These are phyloP conservation scores for Channa argus DNA, from an alignment of 2,113 vertebrate genomes.

Conservation along the genomic window DNA sequence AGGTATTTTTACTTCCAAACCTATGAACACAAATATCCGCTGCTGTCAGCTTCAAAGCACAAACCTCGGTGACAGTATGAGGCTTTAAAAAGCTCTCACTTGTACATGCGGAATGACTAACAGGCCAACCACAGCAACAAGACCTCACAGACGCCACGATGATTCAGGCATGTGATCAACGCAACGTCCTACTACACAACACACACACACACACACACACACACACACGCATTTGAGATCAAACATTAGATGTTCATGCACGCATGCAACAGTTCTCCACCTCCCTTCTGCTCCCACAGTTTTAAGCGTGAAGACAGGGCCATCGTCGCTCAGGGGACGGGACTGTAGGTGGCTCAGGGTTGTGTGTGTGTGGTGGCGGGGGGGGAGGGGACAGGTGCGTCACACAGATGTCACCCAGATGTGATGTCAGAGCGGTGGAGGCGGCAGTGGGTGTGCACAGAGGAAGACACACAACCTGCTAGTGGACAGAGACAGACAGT, in stretches of 20 bases:
- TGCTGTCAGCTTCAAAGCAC: too few species aligned
- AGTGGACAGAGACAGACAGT: conserved; percentile 17
- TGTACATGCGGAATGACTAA: conserved; percentile 52
- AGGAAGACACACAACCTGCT: conserved; percentile 52
- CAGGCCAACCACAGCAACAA: not conserved
- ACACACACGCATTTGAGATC: not conserved
- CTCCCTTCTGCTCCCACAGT: conserved; percentile 98
- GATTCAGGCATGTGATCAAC: conserved; percentile 24
- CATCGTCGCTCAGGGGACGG: conserved; percentile 79
- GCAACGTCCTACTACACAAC: not conserved
- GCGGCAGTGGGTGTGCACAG: conserved; percentile 12
- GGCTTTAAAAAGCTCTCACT: too few species aligned
- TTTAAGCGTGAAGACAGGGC: conserved; percentile 96
- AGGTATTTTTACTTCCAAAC: too few species aligned
- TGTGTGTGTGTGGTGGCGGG: not conserved
- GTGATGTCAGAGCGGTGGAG: conserved; percentile 47
- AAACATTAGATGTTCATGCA: not conserved
- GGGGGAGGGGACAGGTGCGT: conserved; percentile 15
- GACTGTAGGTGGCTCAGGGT: conserved; percentile 18
- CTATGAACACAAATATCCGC: too few species aligned
- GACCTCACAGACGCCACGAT: not conserved
- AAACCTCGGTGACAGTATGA: too few species aligned
- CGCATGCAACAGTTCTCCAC: conserved; percentile 74
- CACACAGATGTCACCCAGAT: conserved; percentile 59
- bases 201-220: conserved; percentile 28